Percentiles rank a stretch among this genome's conserved stretches.
These are phyloP conservation scores for Emydura subglobosa DNA, from an alignment of 2,113 vertebrate species.

Conservation along the genomic window DNA sequence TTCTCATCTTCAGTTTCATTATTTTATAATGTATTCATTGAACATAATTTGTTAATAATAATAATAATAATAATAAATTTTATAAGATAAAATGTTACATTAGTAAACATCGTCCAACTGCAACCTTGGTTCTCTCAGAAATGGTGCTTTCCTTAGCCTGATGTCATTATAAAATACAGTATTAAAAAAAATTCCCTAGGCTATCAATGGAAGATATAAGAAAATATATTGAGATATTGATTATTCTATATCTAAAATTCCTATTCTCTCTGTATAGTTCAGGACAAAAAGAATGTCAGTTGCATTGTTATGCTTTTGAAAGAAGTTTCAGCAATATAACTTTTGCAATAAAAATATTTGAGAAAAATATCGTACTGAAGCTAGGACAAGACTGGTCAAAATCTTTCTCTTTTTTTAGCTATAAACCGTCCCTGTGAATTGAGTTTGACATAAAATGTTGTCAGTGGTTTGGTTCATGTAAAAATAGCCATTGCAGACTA, in stretches of 20 bases:
- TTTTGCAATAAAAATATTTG: background rate
- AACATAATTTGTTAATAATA: background rate
- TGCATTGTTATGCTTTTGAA: background rate
- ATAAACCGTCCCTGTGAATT: slow-evolving; percentile 30
- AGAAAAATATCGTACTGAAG: background rate
- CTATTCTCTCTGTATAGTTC: background rate
- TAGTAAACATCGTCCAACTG: background rate
- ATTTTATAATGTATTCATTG: background rate
- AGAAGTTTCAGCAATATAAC: background rate
- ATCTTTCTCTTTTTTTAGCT: slow-evolving; percentile 52
- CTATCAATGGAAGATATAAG: background rate
- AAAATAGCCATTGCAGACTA: background rate
- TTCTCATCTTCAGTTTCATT: background rate
- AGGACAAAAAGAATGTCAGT: background rate
- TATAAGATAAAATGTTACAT: background rate
- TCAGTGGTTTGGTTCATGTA: slow-evolving; percentile 26
- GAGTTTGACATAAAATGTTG: slow-evolving; percentile 44
- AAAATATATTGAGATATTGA: background rate
- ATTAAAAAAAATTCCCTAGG: slow-evolving; percentile 1
- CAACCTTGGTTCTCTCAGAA: background rate
- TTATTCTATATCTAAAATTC: background rate
- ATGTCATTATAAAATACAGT: background rate
- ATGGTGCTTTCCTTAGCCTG: rapidly evolving
- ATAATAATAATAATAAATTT: background rate
- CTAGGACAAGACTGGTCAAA: slow-evolving; percentile 22